Conservation (phyloP, 1,140 invertebrate species). For the Daktulosphaira vitifoliae region DNA sequence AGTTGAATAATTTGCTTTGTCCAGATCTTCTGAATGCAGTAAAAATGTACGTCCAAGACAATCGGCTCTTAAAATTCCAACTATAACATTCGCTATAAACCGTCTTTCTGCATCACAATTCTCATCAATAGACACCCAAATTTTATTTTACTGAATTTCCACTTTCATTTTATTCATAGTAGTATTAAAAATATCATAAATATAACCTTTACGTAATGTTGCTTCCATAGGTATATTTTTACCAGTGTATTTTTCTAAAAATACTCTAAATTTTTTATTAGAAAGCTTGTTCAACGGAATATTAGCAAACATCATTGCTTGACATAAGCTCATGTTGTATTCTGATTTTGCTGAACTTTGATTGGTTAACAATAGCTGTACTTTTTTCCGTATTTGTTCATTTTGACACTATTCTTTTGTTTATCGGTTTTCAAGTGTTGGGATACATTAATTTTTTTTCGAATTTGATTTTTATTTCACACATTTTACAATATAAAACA, state of each 20-base stretch:
- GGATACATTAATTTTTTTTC: neutral
- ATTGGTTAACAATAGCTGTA: neutral
- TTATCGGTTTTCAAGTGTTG: neutral
- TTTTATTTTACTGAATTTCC: neutral
- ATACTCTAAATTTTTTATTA: neutral
- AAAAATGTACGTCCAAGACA: neutral
- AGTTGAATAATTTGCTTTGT: constrained; percentile 8
- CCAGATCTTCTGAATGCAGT: neutral
- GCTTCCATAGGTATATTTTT: constrained; percentile 8
- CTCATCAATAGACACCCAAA: constrained; percentile 25
- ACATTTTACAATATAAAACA: too few relatives aligned
- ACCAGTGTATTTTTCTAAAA: constrained; percentile 1
- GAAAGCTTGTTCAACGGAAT: neutral
- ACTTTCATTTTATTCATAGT: neutral
- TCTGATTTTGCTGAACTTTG: neutral
- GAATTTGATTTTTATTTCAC: neutral
- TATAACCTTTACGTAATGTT: neutral
- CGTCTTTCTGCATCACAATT: constrained; percentile 1
- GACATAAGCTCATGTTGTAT: neutral
- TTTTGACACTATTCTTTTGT: neutral
- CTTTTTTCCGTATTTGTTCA: neutral
- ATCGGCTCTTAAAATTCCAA: neutral
- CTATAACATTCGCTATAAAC: constrained; percentile 4
- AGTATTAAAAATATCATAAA: neutral
- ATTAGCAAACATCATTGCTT: neutral